Base-by-base conservation (phyloP, 2,888 invertebrate species). In the Lamellibrachia columna region DNA sequence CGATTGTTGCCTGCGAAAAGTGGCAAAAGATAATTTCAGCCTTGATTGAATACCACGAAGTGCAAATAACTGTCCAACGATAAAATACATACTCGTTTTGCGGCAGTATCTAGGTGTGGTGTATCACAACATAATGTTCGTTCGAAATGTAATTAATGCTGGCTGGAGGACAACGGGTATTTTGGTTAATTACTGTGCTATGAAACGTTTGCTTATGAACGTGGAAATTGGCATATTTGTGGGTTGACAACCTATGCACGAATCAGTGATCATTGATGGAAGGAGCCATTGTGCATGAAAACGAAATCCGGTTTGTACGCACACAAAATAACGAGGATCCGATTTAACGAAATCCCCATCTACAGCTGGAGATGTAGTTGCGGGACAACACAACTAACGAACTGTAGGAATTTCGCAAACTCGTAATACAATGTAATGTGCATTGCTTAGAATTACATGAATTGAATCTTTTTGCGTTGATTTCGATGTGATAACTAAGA, bases 21-120 rank as follows among this genome's bases (percentile, higher is more conserved):
- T 75, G 75, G 75, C 75, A 75, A 75, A 75, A 75, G 75, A 75
- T 75, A 22, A 75, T 75, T 75, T n/a, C 75, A 75, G 15, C 75
- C 22, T 75, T 75, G 75, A 75, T 75, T 75, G 75, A 75, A 75
- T 75, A 75, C 75, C 15, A n/a, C 75, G 4, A 75, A 75, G 22
- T 75, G 75, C 75, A 15, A 75, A 75, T 22, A 75, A 22, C 75
- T 75, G 75, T 75, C 75, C 15, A 11, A 22, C 75, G 75, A 22
- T 75, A 75, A 75, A 22, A 75, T 75, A 75, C 22, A 75, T 22
- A 75, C 75, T 15, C 75, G 75, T 75, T 11, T 75, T 75, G n/a
- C n/a, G 75, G 15, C 15, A n/a, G 75, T 75, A 22, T 11, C 15
- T n/a, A 22, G 75, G 22, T 75, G 6, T n/a, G 6, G 6, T 22